These are phyloP conservation scores for Mythimna ferrago DNA, from an alignment of 2,888 invertebrate genomes.

Conservation along the genomic window DNA sequence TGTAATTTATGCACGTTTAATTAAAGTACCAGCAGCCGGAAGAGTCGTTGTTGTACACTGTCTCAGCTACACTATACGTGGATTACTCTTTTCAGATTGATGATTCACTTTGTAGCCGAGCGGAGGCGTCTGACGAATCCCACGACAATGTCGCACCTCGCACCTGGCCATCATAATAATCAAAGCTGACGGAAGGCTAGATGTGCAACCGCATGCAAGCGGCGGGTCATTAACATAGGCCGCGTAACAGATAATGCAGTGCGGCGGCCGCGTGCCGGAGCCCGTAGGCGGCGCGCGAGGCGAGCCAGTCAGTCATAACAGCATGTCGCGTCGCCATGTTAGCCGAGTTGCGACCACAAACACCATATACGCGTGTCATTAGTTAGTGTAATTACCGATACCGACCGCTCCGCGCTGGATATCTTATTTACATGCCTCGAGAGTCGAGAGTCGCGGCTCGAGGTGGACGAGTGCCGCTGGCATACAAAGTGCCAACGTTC, in stretches of 20 bases:
- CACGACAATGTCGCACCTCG: constrained; percentile 23
- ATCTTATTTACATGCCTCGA: constrained; percentile 69
- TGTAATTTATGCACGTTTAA: constrained; percentile 87
- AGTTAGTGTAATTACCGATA: constrained; percentile 69
- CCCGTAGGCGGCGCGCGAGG: constrained; percentile 58
- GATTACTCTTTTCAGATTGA: constrained; percentile 58
- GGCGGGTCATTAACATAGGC: constrained; percentile 57
- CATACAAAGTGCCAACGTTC: constrained; percentile 26
- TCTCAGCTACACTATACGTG: constrained; percentile 45
- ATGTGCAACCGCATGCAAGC: constrained; percentile 26
- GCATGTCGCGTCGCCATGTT: constrained; percentile 61
- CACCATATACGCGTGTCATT: constrained; percentile 70
- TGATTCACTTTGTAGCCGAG: constrained; percentile 62
- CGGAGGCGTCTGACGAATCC: constrained; percentile 3
- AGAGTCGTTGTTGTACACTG: constrained; percentile 67
- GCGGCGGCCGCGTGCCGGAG: constrained; percentile 29
- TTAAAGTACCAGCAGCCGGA: constrained; percentile 87
- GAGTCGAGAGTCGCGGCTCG: constrained; percentile 12
- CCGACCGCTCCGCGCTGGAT: constrained; percentile 58
- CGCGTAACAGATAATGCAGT: constrained; percentile 46
- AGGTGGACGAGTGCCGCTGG: constrained; percentile 52
- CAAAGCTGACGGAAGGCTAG: constrained; percentile 46
- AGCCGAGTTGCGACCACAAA: constrained; percentile 61
- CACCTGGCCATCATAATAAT: constrained; percentile 21
- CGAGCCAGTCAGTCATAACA: constrained; percentile 61